Conservation (phyloP, 2,113 vertebrate genomes). For the Deroptyus accipitrinus region DNA sequence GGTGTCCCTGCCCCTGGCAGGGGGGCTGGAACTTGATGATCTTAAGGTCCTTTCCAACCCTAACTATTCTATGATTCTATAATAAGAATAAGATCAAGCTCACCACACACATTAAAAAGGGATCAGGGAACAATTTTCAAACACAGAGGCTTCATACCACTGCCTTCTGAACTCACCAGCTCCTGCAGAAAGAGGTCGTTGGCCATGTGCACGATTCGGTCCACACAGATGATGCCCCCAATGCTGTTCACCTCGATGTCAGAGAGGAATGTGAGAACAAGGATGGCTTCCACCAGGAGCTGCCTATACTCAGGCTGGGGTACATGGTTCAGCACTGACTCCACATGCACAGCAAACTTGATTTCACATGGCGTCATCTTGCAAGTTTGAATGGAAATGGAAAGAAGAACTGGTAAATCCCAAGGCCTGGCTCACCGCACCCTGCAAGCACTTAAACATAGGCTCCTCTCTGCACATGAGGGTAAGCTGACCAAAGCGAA, state of each 20-base stretch:
- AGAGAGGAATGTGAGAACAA: constrained; percentile 89
- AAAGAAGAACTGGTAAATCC: neutral
- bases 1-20: too few relatives aligned
- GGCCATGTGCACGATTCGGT: constrained; percentile 89
- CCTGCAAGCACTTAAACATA: neutral
- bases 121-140: neutral
- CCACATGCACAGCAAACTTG: constrained; percentile 97
- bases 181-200: constrained; percentile 92
- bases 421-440: neutral
- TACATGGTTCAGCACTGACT: constrained; percentile 94
- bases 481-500: neutral
- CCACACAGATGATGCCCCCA: constrained; percentile 86
- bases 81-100: neutral
- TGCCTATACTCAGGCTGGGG: constrained; percentile 96
- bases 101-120: neutral
- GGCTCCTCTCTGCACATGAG: neutral
- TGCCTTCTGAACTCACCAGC: constrained; percentile 79
- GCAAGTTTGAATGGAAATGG: neutral
- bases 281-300: constrained; percentile 92
- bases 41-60: too few relatives aligned
- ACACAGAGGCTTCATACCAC: neutral
- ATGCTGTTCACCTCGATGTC: constrained; percentile 90
- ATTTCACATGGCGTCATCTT: constrained; percentile 97
- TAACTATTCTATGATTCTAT: too few relatives aligned
- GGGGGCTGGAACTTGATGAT: too few relatives aligned